A percentile compares a stretch with the other conserved stretches of the same genome.
Evolutionary conservation across 2,113 vertebrate species (phyloP).

Genomic region (Peromyscus maniculatus): DNA sequence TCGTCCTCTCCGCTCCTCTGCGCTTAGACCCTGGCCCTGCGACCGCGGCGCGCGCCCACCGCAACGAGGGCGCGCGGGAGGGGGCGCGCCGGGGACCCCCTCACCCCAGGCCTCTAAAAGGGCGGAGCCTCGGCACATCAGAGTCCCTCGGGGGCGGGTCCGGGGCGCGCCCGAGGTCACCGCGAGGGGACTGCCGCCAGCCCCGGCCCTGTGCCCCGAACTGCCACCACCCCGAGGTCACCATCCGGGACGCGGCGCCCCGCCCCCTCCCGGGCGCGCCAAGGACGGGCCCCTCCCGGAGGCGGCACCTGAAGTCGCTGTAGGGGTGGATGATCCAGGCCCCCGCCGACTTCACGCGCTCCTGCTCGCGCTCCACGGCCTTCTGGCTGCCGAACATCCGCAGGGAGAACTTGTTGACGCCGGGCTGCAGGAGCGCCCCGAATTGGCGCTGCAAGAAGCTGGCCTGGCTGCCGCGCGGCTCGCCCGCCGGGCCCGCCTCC

Average conservation of each 20-base stretch:
- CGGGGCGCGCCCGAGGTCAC: constrained; percentile 62
- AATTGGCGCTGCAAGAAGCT: constrained; percentile 98
- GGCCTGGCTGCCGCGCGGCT: constrained; percentile 91
- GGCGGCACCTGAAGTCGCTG: constrained; percentile 95
- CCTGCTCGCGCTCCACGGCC: constrained; percentile 96
- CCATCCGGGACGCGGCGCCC: constrained; percentile 39
- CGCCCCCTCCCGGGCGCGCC: constrained; percentile 45
- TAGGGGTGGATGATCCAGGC: constrained; percentile 99
- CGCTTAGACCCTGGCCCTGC: constrained; percentile 45
- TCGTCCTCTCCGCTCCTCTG: constrained; percentile 71
- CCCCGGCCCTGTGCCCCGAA: background rate
- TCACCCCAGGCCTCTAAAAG: background rate
- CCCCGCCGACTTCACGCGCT: constrained; percentile 97
- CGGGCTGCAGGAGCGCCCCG: constrained; percentile 96
- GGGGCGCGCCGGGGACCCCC: background rate
- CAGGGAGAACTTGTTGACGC: constrained; percentile 99
- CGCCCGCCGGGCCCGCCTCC: constrained; percentile 90
- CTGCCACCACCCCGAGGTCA: constrained; percentile 63
- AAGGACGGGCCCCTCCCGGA: constrained; percentile 54
- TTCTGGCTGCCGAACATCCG: constrained; percentile 99
- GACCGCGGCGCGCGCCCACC: background rate
- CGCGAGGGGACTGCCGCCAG: background rate
- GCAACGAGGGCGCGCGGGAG: background rate
- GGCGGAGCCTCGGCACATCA: constrained; percentile 33
- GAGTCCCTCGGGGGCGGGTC: constrained; percentile 1